Evolutionary conservation across 2,888 invertebrate genomes (phyloP), one percentile per base, ranked within the genome.

Genomic region (Thumatha senex): DNA sequence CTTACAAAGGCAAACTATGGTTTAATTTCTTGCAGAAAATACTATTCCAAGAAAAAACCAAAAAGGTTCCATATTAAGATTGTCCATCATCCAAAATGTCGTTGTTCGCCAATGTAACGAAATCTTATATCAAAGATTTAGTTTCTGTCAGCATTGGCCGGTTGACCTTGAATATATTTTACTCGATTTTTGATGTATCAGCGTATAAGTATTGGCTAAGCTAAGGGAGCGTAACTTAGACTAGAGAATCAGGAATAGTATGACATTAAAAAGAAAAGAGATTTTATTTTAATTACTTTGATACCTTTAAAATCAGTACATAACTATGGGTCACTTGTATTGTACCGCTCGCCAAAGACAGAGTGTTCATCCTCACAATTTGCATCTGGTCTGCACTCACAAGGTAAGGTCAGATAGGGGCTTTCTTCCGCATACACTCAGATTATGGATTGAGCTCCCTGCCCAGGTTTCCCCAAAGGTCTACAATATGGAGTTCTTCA

Each of bases 131-230:
- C 29, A 38, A 40, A 53, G 56, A 56, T 58, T 63, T 58, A 49
- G 36, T 47, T 46, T 46, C 13, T 51, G 40, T 55, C 46, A 46
- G 12, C 41, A 48, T 42, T 39, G 51, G 9, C 7, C 48, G n/a
- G 11, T 40, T 54, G 59, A 59, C 63, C 59, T 40, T 54, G 54
- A 58, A 51, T 54, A 51, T 54, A 58, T 66, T 48, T 61, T 40
- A 51, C 29, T 50, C 39, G n/a, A 8, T 11, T 8, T 31, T 31
- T 31, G n/a, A 52, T 45, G 15, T 34, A 63, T 50, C 8, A 51
- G 2, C 12, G 1, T 47, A 18, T 40, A 40, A 52, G 13, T 51
- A 56, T 52, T 45, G 48, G 29, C 31, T 36, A 40, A 48, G 46
- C 15, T 49, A 47, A 52, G 51, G 48, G 14, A 46, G 34, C 40